Evolutionary conservation across 2,888 invertebrate species (phyloP), one percentile per base, ranked within the genome.

Genomic region (Apodemia mormo): DNA sequence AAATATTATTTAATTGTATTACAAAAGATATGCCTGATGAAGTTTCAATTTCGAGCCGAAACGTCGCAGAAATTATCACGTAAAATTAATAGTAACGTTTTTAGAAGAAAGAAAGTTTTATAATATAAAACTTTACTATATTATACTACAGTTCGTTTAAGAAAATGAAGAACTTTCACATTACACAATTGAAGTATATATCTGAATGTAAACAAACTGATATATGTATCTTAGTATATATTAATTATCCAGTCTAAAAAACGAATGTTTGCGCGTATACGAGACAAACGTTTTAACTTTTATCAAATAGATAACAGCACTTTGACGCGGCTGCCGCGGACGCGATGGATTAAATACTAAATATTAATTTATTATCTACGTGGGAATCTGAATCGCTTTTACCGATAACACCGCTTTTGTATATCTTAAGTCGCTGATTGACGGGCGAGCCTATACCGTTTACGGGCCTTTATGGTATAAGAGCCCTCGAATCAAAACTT

Each of bases 281-380:
- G 7, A 61, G 37, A 61, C 61, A 61, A 61, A 61, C 61, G n/a
- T 61, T 61, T 61, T 61, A 61, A 33, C 61, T 33, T 52, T 61
- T 61, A 61, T 61, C 61, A 61, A 6, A 61, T 12, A 61, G 61
- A 61, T 61, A 61, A 61, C 14, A 7, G 61, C 2, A 37, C 33
- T 61, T 61, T 61, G 33, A 61, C 14, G 58, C 58, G 33, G 30
- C 61, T 61, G 33, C 33, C 61, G 61, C 12, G 1, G 33, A 33
- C 61, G 1, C 30, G 33, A 30, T 8, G 61, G 4, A 10, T 61
- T 52, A n/a, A 52, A 52, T 52, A 52, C 52, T 7, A 52, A 52
- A 49, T 49, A 49, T 49, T 49, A 49, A 49, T 49, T 49, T n/a
- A 49, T 49, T n/a, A 49, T 49, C 49, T 49, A 49, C 49, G 49